Conservation (phyloP, 2,888 invertebrate species). For the Drosophila anceps region DNA sequence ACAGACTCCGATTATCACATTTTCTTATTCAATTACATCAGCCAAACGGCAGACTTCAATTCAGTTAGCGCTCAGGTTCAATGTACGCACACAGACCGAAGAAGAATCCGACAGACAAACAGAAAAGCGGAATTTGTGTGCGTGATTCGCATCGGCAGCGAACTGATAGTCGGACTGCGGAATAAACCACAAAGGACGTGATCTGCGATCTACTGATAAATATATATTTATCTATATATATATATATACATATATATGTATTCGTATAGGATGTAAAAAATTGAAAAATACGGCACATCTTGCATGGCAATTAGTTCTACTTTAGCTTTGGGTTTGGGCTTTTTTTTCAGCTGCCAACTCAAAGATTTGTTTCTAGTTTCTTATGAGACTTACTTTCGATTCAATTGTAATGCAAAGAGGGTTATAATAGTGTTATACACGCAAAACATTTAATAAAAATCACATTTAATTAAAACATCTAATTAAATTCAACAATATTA, state of each 20-base stretch:
- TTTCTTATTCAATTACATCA: conserved; percentile 37
- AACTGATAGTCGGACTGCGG: conserved; percentile 35
- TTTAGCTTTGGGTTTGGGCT: conserved; percentile 12
- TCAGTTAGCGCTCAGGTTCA: conserved; percentile 40
- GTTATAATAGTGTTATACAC: background rate
- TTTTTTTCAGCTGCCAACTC: background rate
- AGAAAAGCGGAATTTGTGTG: conserved; percentile 23
- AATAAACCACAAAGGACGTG: conserved; percentile 57
- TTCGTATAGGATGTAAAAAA: conserved; percentile 2
- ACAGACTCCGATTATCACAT: conserved; percentile 16
- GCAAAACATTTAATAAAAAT: background rate
- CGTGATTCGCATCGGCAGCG: conserved; percentile 50
- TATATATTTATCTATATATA: conserved; percentile 3
- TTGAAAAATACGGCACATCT: conserved; percentile 18
- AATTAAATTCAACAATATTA: background rate
- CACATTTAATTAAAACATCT: background rate
- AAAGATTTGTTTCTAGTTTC: background rate
- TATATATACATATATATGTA: background rate
- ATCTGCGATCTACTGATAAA: conserved; percentile 20
- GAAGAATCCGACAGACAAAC: background rate
- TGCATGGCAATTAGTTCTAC: conserved; percentile 47
- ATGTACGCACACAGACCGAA: conserved; percentile 33
- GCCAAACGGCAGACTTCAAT: conserved; percentile 9
- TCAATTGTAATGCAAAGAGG: background rate
- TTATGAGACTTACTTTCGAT: background rate